Conservation (phyloP, 1,140 invertebrate species). For the Notospermus geniculatus region DNA sequence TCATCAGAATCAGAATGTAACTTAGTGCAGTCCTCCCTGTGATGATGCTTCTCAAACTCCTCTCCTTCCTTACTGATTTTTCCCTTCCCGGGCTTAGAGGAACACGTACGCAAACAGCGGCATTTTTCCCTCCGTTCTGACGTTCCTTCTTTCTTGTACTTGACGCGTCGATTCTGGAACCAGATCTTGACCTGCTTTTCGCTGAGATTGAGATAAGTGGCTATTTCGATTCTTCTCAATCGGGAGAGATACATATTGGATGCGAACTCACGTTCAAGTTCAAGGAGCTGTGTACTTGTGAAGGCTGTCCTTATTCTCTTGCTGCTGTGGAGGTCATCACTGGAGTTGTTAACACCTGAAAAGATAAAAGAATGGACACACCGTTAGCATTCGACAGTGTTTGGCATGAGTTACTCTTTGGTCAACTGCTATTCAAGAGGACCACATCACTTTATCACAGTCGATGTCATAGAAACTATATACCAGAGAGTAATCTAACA, state of each 20-base stretch:
- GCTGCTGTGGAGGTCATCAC: constrained; percentile 44
- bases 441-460: too few relatives aligned
- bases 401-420: too few relatives aligned
- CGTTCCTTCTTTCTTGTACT: constrained; percentile 77
- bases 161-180: constrained; percentile 87
- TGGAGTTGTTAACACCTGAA: constrained; percentile 37
- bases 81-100: constrained; percentile 1
- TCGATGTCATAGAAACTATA: too few relatives aligned
- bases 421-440: too few relatives aligned
- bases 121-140: constrained; percentile 55
- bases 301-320: constrained; percentile 64
- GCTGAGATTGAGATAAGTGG: constrained; percentile 68
- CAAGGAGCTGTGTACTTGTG: constrained; percentile 62
- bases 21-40: too few relatives aligned
- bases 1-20: too few relatives aligned
- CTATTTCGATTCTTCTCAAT: constrained; percentile 63
- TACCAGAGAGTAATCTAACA: too few relatives aligned
- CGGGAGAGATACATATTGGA: constrained; percentile 63
- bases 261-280: constrained; percentile 62
- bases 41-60: too few relatives aligned
- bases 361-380: background rate
- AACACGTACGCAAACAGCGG: constrained; percentile 57
- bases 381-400: too few relatives aligned
- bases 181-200: constrained; percentile 94
- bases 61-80: too few relatives aligned